phyloP scores from a whole-genome alignment of 1,140 invertebrate genomes.

The Bombus waltoni region DNA sequence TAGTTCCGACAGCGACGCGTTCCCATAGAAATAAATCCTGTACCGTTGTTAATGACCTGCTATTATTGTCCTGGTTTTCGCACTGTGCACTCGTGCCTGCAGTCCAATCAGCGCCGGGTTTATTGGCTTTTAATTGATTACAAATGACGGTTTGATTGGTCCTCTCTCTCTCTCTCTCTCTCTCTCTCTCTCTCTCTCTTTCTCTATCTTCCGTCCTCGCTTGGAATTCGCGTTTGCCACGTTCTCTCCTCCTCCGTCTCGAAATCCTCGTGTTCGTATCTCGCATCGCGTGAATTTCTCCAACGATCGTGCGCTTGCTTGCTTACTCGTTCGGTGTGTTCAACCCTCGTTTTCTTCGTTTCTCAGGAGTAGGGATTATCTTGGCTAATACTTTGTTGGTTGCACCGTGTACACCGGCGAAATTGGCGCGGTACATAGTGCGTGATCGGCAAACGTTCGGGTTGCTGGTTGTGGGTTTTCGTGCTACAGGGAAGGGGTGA shows the following conservation, averaged over 20 bases:
- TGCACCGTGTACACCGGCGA: neutral
- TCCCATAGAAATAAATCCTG: slow-evolving; percentile 77
- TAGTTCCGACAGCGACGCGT: neutral
- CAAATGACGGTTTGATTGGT: slow-evolving; percentile 82
- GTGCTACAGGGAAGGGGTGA: too few relatives aligned
- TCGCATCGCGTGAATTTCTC: neutral
- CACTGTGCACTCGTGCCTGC: slow-evolving; percentile 66
- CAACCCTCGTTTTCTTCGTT: neutral
- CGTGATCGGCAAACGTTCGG: neutral
- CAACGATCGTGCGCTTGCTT: neutral
- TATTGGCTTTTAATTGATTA: slow-evolving; percentile 83
- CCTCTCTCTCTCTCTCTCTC: slow-evolving; percentile 60
- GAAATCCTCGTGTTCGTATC: neutral
- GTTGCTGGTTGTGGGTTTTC: too few relatives aligned
- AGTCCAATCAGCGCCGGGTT: slow-evolving; percentile 79
- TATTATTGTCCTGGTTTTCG: slow-evolving; percentile 79
- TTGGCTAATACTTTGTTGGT: neutral
- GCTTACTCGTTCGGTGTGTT: neutral
- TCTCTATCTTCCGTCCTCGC: neutral
- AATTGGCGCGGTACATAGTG: neutral
- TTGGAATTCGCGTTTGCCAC: neutral
- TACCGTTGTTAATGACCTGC: slow-evolving; percentile 77
- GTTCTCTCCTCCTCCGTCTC: neutral
- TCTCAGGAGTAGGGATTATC: neutral
- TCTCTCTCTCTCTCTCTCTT: slow-evolving; percentile 47